Evolutionary conservation across 2,113 vertebrate genomes (phyloP).

Genomic region (Pandion haliaetus): DNA sequence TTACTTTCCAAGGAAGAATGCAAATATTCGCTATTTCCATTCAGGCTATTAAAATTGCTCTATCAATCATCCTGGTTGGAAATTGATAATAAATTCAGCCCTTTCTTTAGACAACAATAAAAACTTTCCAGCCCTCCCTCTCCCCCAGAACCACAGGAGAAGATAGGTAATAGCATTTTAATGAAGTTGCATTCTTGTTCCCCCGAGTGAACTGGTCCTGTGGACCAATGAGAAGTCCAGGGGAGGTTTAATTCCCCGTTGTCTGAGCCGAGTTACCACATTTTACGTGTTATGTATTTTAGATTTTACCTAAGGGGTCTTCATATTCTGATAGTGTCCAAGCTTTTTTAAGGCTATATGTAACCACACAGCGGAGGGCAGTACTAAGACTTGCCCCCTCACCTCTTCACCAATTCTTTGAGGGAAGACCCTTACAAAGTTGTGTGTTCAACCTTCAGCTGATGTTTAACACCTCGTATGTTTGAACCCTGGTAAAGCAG

Average conservation of each 20-base stretch:
- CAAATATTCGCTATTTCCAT: constrained; percentile 49
- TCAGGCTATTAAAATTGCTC: constrained; percentile 58
- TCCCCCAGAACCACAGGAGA: background rate
- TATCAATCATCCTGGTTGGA: constrained; percentile 26
- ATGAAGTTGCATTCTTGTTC: background rate
- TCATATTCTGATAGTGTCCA: background rate
- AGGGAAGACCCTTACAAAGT: background rate
- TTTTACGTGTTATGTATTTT: background rate
- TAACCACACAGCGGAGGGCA: background rate
- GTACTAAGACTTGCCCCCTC: background rate
- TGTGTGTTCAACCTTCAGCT: background rate
- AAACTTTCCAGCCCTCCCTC: background rate
- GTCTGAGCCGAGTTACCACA: background rate
- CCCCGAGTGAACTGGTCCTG: background rate
- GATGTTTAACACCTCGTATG: background rate
- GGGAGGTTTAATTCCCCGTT: background rate
- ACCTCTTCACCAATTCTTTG: background rate
- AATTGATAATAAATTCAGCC: constrained; percentile 47
- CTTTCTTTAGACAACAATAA: constrained; percentile 17
- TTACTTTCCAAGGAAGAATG: constrained; percentile 40
- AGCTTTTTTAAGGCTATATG: background rate
- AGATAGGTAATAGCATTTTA: background rate
- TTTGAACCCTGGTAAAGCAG: background rate
- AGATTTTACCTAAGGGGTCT: background rate
- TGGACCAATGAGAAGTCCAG: background rate